Conservation (phyloP, 1,140 invertebrate genomes). For the Zelostemma sp. region DNA sequence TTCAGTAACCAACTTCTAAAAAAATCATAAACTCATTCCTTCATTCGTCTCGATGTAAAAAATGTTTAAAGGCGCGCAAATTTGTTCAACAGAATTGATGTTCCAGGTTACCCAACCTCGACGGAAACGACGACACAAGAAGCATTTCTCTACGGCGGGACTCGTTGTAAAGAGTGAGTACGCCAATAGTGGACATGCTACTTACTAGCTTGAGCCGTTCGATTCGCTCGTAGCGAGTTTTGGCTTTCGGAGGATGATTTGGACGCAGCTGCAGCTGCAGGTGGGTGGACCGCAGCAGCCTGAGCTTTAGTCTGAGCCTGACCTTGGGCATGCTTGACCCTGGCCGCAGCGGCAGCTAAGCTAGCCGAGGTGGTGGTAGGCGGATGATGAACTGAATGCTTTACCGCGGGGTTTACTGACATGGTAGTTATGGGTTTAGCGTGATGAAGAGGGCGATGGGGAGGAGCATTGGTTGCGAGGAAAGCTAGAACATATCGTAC, state of each 20-base stretch:
- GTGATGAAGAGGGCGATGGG: constrained; percentile 70
- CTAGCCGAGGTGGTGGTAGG: constrained; percentile 57
- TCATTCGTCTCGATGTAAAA: too few species aligned
- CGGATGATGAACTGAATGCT: constrained; percentile 60
- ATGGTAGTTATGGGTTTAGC: constrained; percentile 61
- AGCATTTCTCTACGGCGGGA: too few species aligned
- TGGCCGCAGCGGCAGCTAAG: constrained; percentile 61
- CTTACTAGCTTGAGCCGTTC: constrained; percentile 68
- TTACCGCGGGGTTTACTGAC: constrained; percentile 47
- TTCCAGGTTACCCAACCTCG: too few species aligned
- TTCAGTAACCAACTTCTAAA: too few species aligned
- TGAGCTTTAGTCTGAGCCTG: constrained; percentile 56
- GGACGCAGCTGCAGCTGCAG: constrained; percentile 60
- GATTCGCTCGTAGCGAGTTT: constrained; percentile 64
- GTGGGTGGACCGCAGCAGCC: constrained; percentile 52
- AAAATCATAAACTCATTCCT: too few species aligned
- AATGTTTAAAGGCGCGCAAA: too few species aligned
- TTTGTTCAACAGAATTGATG: too few species aligned
- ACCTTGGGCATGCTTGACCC: constrained; percentile 59
- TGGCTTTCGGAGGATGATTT: constrained; percentile 67
- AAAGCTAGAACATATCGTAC: constrained; percentile 69
- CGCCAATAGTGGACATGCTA: constrained; percentile 60
- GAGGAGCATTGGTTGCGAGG: constrained; percentile 69
- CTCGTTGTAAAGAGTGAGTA: constrained; percentile 14
- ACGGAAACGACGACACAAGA: too few species aligned